Evolutionary conservation across 2,888 invertebrate genomes (phyloP), one percentile per base, ranked within the genome.

Genomic region (Tenthredo scrophulariae): DNA sequence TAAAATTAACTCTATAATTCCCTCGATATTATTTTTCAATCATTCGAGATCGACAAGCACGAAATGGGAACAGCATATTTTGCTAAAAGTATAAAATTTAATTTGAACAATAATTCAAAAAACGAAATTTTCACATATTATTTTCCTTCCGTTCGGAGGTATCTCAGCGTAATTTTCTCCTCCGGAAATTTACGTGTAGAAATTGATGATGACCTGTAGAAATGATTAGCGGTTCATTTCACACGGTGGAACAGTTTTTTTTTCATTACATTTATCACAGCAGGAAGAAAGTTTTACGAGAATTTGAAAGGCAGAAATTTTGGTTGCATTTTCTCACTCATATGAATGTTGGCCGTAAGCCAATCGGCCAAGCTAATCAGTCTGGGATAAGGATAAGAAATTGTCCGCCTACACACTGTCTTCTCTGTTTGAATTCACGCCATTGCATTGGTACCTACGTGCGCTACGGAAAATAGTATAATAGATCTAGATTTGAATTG

Each of bases 311-410:
- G 72, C 43, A 33, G 6, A 67, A 18, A n/a, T 26, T 74, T 4
- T 1, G 29, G 4, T 43, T 43, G 37, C 22, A 18, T 74, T 22
- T 74, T 74, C 43, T 29, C 67, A 67, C 26, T 26, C 2, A 4
- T 7, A 26, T 22, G 18, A 43, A 22, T 74, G 6, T 43, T 74
- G 43, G 72, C 72, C 72, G n/a, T 43, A 2, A 18, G 72, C 72
- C 72, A 74, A 43, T 18, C n/a, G 18, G 1, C 70, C 40, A 9
- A 33, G 40, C 33, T 37, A 72, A 72, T 74, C 72, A 74, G 72
- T 43, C 72, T 74, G 22, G 72, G 40, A 74, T 26, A 74, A 43
- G n/a, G 72, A 74, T 43, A 74, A 74, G 43, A 43, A 74, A n/a
- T 74, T 74, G 22, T 43, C 22, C 43, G 72, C 22, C 72, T 40